Percentiles rank a stretch among this genome's conserved stretches.
phyloP scores from a whole-genome alignment of 2,113 vertebrate genomes.

The Callorhinus ursinus region DNA sequence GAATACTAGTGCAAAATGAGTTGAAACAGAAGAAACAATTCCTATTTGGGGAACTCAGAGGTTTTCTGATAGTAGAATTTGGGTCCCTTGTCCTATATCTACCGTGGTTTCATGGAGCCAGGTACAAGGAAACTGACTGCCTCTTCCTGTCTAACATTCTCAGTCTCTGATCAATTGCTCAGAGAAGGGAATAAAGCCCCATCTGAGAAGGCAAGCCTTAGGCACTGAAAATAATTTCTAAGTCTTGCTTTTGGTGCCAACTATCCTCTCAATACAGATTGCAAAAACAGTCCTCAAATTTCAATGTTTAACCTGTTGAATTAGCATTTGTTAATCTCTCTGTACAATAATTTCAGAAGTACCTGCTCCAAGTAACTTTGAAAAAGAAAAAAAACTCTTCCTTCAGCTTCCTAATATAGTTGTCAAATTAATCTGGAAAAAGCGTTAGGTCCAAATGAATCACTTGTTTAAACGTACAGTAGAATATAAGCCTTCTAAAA shows the following conservation, averaged over 20 bases:
- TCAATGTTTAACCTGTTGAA: constrained; percentile 31
- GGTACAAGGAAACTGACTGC: not conserved
- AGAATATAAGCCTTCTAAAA: constrained; percentile 34
- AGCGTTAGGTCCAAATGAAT: constrained; percentile 27
- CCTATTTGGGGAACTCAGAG: not conserved
- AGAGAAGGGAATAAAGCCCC: constrained; percentile 22
- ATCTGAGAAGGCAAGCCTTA: constrained; percentile 10
- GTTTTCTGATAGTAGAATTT: constrained; percentile 48
- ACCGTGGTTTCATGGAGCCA: not conserved
- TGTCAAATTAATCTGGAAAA: constrained; percentile 1
- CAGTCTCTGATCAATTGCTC: not conserved
- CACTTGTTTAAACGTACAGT: not conserved
- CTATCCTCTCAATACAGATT: not conserved
- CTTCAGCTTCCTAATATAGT: not conserved
- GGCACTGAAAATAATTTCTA: constrained; percentile 13
- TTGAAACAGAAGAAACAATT: not conserved
- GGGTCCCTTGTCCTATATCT: not conserved
- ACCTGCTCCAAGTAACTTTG: constrained; percentile 25
- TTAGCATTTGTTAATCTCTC: constrained; percentile 15
- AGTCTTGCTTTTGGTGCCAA: constrained; percentile 41
- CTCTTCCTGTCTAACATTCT: not conserved
- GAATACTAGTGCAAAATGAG: not conserved
- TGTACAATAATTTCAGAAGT: constrained; percentile 30
- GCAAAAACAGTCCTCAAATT: constrained; percentile 40
- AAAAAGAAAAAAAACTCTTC: not conserved